Evolutionary conservation across 2,888 invertebrate genomes (phyloP).

Genomic region (Orchesella flavescens): DNA sequence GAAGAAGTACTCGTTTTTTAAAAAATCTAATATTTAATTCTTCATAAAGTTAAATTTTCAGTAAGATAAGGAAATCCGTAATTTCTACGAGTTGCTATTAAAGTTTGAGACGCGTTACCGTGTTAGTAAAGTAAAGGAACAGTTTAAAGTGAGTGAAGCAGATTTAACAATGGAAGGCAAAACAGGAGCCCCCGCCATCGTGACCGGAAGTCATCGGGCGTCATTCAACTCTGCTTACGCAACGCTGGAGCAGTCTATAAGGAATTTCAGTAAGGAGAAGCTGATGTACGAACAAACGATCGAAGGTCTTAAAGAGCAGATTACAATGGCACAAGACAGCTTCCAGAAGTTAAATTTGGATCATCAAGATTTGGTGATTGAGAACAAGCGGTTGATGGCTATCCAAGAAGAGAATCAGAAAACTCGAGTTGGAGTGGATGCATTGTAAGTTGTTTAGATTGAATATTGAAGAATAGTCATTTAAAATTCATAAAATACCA

Average conservation of each 20-base stretch:
- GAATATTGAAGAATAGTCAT: background rate
- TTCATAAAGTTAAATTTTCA: too few relatives aligned
- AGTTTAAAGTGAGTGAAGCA: too few relatives aligned
- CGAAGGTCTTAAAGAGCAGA: constrained; percentile 12
- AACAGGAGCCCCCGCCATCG: too few relatives aligned
- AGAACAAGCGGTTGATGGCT: background rate
- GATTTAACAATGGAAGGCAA: too few relatives aligned
- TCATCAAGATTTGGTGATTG: constrained; percentile 9
- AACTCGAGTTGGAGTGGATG: background rate
- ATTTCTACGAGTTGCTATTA: too few relatives aligned
- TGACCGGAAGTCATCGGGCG: background rate
- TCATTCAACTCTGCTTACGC: constrained; percentile 35
- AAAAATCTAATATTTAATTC: too few relatives aligned
- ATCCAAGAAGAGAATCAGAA: constrained; percentile 30
- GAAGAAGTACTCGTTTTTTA: too few relatives aligned
- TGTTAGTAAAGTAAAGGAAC: too few relatives aligned
- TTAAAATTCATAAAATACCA: too few relatives aligned
- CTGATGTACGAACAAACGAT: constrained; percentile 38
- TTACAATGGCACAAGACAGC: background rate
- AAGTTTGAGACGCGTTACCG: too few relatives aligned
- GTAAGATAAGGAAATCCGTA: too few relatives aligned
- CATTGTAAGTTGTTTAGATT: constrained; percentile 36
- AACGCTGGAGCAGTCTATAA: constrained; percentile 26
- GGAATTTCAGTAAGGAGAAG: constrained; percentile 49
- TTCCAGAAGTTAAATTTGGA: constrained; percentile 5